Evolutionary conservation across 30 jellyfish, hydroid and myxozoan genomes (phyloP).

Genomic region (Mastigias papua): DNA sequence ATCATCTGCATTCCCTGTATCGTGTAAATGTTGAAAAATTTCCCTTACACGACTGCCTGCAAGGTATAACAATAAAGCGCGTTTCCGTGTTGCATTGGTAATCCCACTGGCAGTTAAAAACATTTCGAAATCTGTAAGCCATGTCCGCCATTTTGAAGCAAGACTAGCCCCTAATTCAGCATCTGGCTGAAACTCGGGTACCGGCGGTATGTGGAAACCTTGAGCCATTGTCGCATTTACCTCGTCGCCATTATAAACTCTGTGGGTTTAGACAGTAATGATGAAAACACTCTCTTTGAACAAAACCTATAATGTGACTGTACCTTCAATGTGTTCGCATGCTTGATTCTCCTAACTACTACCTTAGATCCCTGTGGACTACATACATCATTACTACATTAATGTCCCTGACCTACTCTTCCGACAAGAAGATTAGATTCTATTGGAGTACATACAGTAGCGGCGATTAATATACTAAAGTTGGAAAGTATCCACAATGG

Average conservation of each 20-base stretch:
- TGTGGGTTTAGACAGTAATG: neutral
- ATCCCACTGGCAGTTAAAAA: slow-evolving; percentile 16
- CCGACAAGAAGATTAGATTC: no score
- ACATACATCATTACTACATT: neutral
- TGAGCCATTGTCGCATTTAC: neutral
- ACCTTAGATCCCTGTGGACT: slow-evolving; percentile 18
- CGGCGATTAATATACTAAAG: no score
- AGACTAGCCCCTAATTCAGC: slow-evolving; percentile 6
- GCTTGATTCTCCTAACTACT: slow-evolving; percentile 15
- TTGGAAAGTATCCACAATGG: no score
- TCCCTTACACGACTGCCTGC: slow-evolving; percentile 43
- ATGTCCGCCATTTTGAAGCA: slow-evolving; percentile 7
- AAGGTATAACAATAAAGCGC: slow-evolving; percentile 15
- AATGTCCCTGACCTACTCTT: no score
- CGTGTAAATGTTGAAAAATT: slow-evolving; percentile 5
- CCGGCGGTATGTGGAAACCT: slow-evolving; percentile 5
- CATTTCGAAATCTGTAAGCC: slow-evolving; percentile 20
- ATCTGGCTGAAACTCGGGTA: neutral
- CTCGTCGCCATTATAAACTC: slow-evolving; percentile 4
- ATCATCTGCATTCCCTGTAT: slow-evolving; percentile 5
- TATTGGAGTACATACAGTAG: no score
- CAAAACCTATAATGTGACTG: neutral
- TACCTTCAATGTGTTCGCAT: slow-evolving; percentile 4
- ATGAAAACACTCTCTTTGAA: neutral
- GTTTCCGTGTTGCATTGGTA: slow-evolving; percentile 1